These are phyloP conservation scores for Candidula unifasciata DNA, from an alignment of 2,888 invertebrate species.

Conservation along the genomic window DNA sequence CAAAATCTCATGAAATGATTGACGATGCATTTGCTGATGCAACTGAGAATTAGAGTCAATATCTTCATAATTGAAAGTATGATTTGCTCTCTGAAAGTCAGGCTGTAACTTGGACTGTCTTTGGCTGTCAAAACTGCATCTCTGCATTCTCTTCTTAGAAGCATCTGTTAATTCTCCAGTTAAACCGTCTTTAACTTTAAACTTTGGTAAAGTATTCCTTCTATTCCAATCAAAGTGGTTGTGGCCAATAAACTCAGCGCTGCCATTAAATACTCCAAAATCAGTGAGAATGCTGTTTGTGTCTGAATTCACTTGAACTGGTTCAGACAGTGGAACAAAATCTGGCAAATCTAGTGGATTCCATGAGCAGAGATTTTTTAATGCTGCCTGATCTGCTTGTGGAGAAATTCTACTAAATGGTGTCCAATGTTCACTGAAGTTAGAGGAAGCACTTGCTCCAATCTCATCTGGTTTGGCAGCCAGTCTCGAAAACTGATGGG, in stretches of 20 bases:
- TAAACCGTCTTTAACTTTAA: constrained; percentile 29
- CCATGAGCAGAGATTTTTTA: constrained; percentile 50
- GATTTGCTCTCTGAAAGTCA: not conserved
- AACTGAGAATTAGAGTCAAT: not conserved
- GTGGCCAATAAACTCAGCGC: not conserved
- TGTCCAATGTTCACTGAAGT: constrained; percentile 61
- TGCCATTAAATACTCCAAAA: not conserved
- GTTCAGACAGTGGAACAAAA: constrained; percentile 12
- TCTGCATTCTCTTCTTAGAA: not conserved
- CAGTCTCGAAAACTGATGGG: constrained; percentile 39
- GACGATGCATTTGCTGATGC: constrained; percentile 20
- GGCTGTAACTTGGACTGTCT: constrained; percentile 17
- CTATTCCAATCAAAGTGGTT: constrained; percentile 20
- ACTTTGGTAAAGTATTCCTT: not conserved
- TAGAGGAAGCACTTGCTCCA: not conserved
- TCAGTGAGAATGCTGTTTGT: not conserved
- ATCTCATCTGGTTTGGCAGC: constrained; percentile 14
- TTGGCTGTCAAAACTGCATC: not conserved
- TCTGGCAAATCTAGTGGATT: constrained; percentile 50
- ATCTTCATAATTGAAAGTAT: constrained; percentile 5
- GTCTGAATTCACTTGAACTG: not conserved
- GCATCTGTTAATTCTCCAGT: constrained; percentile 26
- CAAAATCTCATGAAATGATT: constrained; percentile 20
- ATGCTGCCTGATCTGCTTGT: constrained; percentile 53
- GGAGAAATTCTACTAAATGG: constrained; percentile 69